These are phyloP conservation scores for Tipula helvola DNA, from an alignment of 2,888 invertebrate genomes.

Conservation along the genomic window DNA sequence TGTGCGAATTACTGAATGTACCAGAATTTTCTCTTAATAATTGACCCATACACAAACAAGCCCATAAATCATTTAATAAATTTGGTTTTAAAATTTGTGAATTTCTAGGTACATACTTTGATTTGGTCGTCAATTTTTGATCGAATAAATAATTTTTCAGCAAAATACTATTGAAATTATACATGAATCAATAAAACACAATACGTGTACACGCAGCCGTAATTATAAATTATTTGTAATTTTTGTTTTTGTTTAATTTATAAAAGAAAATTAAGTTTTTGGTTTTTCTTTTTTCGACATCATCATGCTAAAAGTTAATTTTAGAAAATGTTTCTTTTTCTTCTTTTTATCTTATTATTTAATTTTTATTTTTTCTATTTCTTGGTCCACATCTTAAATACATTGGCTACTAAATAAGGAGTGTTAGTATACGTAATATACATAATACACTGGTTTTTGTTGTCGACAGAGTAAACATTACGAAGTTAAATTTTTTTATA, in stretches of 20 bases:
- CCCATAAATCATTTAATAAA: not conserved
- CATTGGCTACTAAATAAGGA: conserved; percentile 20
- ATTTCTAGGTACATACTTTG: not conserved
- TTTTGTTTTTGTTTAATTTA: not conserved
- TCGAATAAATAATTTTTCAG: not conserved
- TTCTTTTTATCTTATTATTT: conserved; percentile 4
- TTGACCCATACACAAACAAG: not conserved
- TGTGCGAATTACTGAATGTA: no score
- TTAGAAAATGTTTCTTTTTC: conserved; percentile 22
- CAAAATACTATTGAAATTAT: not conserved
- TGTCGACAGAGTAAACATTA: conserved; percentile 10
- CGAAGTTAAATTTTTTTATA: not conserved
- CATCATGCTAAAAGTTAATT: conserved; percentile 8
- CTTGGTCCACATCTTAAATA: conserved; percentile 21
- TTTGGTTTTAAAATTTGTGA: not conserved
- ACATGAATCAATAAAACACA: not conserved
- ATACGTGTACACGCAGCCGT: not conserved
- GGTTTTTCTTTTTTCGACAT: not conserved
- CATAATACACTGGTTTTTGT: not conserved
- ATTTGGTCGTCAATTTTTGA: not conserved
- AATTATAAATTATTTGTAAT: not conserved
- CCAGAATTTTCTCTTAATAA: no score
- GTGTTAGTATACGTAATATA: conserved; percentile 19
- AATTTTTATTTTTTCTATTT: conserved; percentile 16
- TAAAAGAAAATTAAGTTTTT: not conserved